Conservation (phyloP, 2,888 invertebrate species). For the Diarsia rubi region DNA sequence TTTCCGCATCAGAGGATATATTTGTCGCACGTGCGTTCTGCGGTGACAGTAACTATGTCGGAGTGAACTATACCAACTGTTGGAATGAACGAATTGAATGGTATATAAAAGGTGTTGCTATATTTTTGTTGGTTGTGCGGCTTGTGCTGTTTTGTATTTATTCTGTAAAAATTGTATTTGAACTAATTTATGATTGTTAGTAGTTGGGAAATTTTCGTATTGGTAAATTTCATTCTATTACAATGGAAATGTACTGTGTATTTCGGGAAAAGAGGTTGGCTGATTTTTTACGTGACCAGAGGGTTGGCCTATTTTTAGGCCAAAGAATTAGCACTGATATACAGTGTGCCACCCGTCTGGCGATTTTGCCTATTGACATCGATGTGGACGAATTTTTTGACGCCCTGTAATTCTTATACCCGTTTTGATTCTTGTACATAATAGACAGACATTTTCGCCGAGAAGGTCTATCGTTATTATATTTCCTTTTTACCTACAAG, state of each 20-base stretch:
- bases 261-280: too few relatives aligned
- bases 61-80: slow-evolving; percentile 23
- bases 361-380: too few relatives aligned
- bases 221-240: too few relatives aligned
- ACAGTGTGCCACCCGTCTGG: too few relatives aligned
- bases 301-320: too few relatives aligned
- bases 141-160: neutral
- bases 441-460: too few relatives aligned
- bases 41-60: slow-evolving; percentile 21
- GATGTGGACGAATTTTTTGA: too few relatives aligned
- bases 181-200: neutral
- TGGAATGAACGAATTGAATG: slow-evolving; percentile 21
- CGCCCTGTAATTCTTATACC: too few relatives aligned
- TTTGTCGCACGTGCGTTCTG: slow-evolving; percentile 35
- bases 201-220: neutral
- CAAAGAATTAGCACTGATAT: too few relatives aligned
- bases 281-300: too few relatives aligned
- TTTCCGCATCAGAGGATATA: slow-evolving; percentile 30
- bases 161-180: neutral
- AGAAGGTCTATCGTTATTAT: neutral
- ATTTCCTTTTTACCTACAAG: slow-evolving; percentile 3
- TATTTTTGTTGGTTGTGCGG: slow-evolving; percentile 1
- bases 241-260: too few relatives aligned
- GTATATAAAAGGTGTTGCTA: slow-evolving; percentile 1
- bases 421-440: too few relatives aligned